Evolutionary conservation across 2,888 invertebrate genomes (phyloP).

Genomic region (Amphipoea lucens): DNA sequence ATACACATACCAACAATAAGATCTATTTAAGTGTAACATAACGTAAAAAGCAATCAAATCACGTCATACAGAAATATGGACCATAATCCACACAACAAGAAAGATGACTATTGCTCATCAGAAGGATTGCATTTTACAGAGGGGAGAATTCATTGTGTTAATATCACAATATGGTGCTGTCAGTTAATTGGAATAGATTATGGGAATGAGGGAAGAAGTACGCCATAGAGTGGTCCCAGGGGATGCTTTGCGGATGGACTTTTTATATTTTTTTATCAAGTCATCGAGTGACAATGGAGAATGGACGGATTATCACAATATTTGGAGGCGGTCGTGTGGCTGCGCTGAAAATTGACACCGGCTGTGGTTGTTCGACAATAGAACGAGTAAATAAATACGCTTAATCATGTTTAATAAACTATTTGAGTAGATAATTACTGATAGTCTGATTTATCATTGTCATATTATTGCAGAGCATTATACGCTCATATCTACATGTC

Average conservation of each 20-base stretch:
- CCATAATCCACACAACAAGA: constrained; percentile 45
- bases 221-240: constrained; percentile 81
- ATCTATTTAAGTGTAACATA: constrained; percentile 78
- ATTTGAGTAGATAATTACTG: constrained; percentile 68
- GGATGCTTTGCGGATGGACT: constrained; percentile 78
- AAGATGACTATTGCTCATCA: constrained; percentile 61
- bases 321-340: constrained; percentile 86
- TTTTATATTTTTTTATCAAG: constrained; percentile 88
- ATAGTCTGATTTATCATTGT: constrained; percentile 39
- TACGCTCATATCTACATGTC: background rate
- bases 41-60: constrained; percentile 63
- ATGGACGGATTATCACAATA: constrained; percentile 89
- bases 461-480: background rate
- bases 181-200: constrained; percentile 91
- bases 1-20: constrained; percentile 77
- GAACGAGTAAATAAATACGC: constrained; percentile 67
- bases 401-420: constrained; percentile 74
- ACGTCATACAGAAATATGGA: constrained; percentile 48
- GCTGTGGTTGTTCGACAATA: constrained; percentile 72
- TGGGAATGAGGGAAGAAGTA: constrained; percentile 88
- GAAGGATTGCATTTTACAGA: constrained; percentile 69
- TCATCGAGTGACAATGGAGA: constrained; percentile 87
- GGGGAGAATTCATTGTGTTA: constrained; percentile 87
- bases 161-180: constrained; percentile 90
- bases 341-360: constrained; percentile 81